Conservation (phyloP, 2,113 vertebrate genomes). For the Mus musculus region DNA sequence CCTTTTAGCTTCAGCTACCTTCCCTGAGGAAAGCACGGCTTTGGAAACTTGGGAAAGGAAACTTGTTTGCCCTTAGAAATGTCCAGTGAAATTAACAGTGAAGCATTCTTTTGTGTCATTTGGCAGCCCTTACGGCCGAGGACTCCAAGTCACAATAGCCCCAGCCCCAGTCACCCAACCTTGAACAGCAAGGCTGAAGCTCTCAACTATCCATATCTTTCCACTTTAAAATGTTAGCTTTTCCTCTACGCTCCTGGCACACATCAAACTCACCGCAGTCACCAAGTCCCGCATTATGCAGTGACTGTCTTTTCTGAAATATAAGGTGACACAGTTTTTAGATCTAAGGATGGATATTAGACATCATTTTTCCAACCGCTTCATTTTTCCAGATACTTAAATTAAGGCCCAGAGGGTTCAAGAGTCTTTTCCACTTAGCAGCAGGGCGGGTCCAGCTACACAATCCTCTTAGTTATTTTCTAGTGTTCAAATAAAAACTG, state of each 20-base stretch:
- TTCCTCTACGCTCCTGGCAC: background rate
- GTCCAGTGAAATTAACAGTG: conserved; percentile 67
- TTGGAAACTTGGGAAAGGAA: conserved; percentile 65
- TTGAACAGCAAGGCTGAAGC: conserved; percentile 35
- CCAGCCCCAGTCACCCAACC: conserved; percentile 58
- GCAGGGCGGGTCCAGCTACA: background rate
- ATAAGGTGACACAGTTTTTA: background rate
- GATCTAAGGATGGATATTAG: conserved; percentile 13
- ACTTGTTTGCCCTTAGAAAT: conserved; percentile 65
- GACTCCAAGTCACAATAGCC: conserved; percentile 51
- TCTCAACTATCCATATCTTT: conserved; percentile 12
- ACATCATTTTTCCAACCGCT: conserved; percentile 20
- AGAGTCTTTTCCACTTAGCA: conserved; percentile 49
- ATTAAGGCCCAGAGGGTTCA: conserved; percentile 30
- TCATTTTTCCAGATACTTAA: conserved; percentile 50
- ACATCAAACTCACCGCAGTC: background rate
- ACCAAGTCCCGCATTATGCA: background rate
- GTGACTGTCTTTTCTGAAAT: background rate
- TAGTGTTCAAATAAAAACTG: conserved; percentile 35
- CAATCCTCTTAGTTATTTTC: conserved; percentile 40
- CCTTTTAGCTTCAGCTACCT: conserved; percentile 56
- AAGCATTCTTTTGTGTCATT: conserved; percentile 67
- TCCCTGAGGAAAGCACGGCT: conserved; percentile 50
- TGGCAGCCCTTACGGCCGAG: conserved; percentile 5
- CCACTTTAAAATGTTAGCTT: conserved; percentile 10